Percentiles rank a stretch among this genome's conserved stretches.
Conservation (phyloP, 2,797 vertebrate genomes). For the Sitta carolinensis region DNA sequence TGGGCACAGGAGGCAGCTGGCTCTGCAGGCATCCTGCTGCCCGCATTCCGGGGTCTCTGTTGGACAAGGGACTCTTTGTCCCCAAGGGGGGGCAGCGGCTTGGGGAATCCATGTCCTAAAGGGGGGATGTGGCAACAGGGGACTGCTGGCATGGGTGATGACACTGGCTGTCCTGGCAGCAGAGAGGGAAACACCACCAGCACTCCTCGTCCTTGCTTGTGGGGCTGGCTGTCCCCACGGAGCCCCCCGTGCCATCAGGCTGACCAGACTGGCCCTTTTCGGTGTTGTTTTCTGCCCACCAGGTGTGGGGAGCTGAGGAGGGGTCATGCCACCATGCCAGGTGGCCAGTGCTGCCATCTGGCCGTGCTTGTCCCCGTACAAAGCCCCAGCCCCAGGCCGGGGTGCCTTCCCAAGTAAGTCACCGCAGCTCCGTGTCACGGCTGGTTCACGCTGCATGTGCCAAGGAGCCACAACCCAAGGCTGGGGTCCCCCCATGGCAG, state of each 20-base stretch:
- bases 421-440: rapidly evolving
- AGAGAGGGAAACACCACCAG: too few species aligned
- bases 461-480: background rate
- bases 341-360: background rate
- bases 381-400: rapidly evolving
- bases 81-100: rapidly evolving
- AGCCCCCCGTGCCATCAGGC: rapidly evolving
- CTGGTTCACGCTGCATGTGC: rapidly evolving
- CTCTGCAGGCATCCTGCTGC: background rate
- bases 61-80: rapidly evolving
- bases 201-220: rapidly evolving
- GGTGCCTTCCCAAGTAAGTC: background rate
- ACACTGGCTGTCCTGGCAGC: rapidly evolving
- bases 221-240: background rate
- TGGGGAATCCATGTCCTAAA: rapidly evolving
- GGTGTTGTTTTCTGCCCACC: background rate
- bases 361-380: background rate
- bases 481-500: background rate
- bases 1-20: background rate
- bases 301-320: background rate
- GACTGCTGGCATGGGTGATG: rapidly evolving
- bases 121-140: background rate
- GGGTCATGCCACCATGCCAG: background rate
- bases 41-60: rapidly evolving
- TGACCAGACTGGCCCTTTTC: rapidly evolving